These are phyloP conservation scores for Amia ocellicauda DNA, from an alignment of 2,113 vertebrate genomes.

Conservation along the genomic window DNA sequence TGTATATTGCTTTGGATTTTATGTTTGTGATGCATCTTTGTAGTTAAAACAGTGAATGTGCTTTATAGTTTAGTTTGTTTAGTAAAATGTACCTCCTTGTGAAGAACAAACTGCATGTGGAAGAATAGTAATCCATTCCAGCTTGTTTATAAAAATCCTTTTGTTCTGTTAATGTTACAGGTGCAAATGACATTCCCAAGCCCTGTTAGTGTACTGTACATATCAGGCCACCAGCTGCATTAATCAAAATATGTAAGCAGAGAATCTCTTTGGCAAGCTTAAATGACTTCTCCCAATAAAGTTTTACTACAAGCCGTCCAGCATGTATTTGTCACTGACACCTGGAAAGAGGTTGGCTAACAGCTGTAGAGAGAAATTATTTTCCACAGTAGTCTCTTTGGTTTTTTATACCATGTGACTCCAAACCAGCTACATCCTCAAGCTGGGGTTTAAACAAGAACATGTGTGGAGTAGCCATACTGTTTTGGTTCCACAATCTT, in stretches of 20 bases:
- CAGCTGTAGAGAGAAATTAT: slow-evolving; percentile 49
- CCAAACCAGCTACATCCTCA: slow-evolving; percentile 29
- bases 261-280: slow-evolving; percentile 45
- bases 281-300: slow-evolving; percentile 48
- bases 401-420: slow-evolving; percentile 26
- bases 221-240: slow-evolving; percentile 14
- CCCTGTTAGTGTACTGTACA: background rate
- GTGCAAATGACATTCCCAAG: slow-evolving; percentile 21
- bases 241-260: slow-evolving; percentile 26
- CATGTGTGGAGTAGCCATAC: slow-evolving; percentile 39
- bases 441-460: slow-evolving; percentile 38
- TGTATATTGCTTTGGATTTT: too few relatives aligned
- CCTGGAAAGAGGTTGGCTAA: slow-evolving; percentile 40
- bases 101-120: too few relatives aligned
- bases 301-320: slow-evolving; percentile 44
- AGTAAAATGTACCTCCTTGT: too few relatives aligned
- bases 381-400: slow-evolving; percentile 32
- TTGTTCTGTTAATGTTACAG: too few relatives aligned
- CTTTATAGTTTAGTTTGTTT: too few relatives aligned
- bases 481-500: slow-evolving; percentile 24
- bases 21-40: too few relatives aligned
- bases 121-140: too few relatives aligned
- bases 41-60: too few relatives aligned
- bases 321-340: slow-evolving; percentile 49
- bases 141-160: too few relatives aligned